Percentiles rank a stretch among this genome's conserved stretches.
phyloP scores from a whole-genome alignment of 1,140 invertebrate genomes.

The Penaeus vannamei region DNA sequence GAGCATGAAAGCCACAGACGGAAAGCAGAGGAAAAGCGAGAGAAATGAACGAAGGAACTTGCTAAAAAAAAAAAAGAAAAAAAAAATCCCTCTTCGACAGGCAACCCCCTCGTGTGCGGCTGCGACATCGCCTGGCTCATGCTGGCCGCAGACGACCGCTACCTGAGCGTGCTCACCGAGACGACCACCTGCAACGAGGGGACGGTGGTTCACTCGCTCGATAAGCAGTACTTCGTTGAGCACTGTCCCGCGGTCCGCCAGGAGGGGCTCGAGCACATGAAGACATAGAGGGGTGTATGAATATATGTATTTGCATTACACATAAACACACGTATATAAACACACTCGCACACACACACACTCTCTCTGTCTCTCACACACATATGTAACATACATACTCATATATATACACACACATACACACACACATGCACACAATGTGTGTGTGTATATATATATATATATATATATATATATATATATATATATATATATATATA shows the following conservation, averaged over 20 bases:
- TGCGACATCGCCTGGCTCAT: slow-evolving; percentile 35
- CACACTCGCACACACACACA: not conserved
- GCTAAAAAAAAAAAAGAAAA: too few relatives aligned
- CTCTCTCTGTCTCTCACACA: not conserved
- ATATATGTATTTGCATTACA: not conserved
- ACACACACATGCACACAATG: too few relatives aligned
- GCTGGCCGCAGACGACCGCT: not conserved
- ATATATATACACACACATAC: not conserved
- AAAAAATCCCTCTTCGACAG: not conserved
- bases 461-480: too few relatives aligned
- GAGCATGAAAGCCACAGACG: too few relatives aligned
- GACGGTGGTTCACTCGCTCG: not conserved
- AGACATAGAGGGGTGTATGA: not conserved
- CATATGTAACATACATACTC: not conserved
- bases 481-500: too few relatives aligned
- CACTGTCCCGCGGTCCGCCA: not conserved
- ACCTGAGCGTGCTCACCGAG: slow-evolving; percentile 4
- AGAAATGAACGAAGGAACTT: too few relatives aligned
- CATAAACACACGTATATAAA: not conserved
- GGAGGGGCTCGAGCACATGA: not conserved
- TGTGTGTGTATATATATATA: too few relatives aligned
- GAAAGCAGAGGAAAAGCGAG: too few relatives aligned
- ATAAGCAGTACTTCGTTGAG: not conserved
- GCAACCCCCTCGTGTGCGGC: slow-evolving; percentile 24
- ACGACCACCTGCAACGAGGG: slow-evolving; percentile 10